Evolutionary conservation across 2,888 invertebrate genomes (phyloP).

Genomic region (Pachliopta kotzebuea): DNA sequence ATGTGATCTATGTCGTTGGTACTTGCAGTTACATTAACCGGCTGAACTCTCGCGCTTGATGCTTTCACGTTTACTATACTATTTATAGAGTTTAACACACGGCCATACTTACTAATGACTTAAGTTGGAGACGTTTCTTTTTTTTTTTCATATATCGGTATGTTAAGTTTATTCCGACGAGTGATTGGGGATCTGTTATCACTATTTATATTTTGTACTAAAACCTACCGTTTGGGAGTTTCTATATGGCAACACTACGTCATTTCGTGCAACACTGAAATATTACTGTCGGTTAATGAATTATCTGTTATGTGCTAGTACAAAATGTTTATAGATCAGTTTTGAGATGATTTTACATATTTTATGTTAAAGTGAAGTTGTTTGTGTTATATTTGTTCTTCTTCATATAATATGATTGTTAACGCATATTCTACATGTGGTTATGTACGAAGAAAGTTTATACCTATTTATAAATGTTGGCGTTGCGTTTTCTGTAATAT

Average conservation of each 20-base stretch:
- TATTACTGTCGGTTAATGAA: not conserved
- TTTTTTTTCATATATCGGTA: conserved; percentile 25
- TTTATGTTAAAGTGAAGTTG: conserved; percentile 25
- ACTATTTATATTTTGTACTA: conserved; percentile 25
- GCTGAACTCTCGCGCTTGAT: conserved; percentile 34
- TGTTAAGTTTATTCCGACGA: conserved; percentile 31
- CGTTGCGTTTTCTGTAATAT: conserved; percentile 70
- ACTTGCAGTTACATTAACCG: conserved; percentile 36
- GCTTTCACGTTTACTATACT: conserved; percentile 36
- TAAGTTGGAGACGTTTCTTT: conserved; percentile 29
- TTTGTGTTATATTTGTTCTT: conserved; percentile 28
- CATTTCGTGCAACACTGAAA: conserved; percentile 12
- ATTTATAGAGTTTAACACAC: conserved; percentile 28
- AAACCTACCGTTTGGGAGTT: conserved; percentile 12
- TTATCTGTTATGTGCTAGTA: conserved; percentile 11
- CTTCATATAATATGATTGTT: conserved; percentile 52
- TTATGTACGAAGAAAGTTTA: conserved; percentile 47
- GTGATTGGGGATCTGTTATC: conserved; percentile 34
- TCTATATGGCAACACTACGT: not conserved
- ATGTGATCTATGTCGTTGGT: conserved; percentile 32
- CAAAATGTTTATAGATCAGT: conserved; percentile 11
- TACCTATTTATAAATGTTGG: conserved; percentile 71
- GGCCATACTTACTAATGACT: conserved; percentile 36
- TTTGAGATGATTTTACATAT: conserved; percentile 3
- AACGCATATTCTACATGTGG: conserved; percentile 61